phyloP scores from a whole-genome alignment of 2,797 vertebrate species.

The Sphaeramia orbicularis region DNA sequence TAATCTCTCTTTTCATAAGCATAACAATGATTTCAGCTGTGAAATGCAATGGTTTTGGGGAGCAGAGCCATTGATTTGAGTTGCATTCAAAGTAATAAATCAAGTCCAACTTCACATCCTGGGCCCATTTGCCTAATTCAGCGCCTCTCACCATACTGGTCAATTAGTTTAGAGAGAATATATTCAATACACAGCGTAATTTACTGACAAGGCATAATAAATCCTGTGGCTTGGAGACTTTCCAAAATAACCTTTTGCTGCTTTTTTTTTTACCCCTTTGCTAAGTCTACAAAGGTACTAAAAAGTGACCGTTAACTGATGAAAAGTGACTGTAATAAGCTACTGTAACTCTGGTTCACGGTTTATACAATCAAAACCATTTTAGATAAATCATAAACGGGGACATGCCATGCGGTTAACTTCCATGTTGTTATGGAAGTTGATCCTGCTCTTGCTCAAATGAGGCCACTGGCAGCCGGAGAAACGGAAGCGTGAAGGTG shows the following conservation, averaged over 20 bases:
- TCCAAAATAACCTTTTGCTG: slow-evolving; percentile 77
- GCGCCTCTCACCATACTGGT: slow-evolving; percentile 85
- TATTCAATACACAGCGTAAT: slow-evolving; percentile 86
- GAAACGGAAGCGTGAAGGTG: slow-evolving; percentile 59
- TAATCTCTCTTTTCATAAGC: slow-evolving; percentile 89
- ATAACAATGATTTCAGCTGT: slow-evolving; percentile 89
- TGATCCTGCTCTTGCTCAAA: slow-evolving; percentile 62
- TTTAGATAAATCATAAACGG: slow-evolving; percentile 45
- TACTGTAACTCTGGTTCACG: neutral
- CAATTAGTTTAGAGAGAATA: slow-evolving; percentile 89
- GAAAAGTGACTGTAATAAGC: slow-evolving; percentile 37
- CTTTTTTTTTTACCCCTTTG: slow-evolving; percentile 58
- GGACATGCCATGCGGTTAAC: slow-evolving; percentile 39
- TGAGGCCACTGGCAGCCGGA: slow-evolving; percentile 56
- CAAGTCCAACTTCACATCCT: slow-evolving; percentile 89
- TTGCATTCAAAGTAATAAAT: slow-evolving; percentile 90
- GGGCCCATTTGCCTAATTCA: slow-evolving; percentile 88
- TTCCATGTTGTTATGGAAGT: slow-evolving; percentile 52
- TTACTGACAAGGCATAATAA: slow-evolving; percentile 86
- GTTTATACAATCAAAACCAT: slow-evolving; percentile 14
- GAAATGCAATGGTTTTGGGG: slow-evolving; percentile 85
- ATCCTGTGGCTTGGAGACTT: slow-evolving; percentile 78
- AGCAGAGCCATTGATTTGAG: slow-evolving; percentile 86
- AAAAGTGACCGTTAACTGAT: slow-evolving; percentile 28
- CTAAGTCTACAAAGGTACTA: slow-evolving; percentile 53